phyloP scores from a whole-genome alignment of 2,888 invertebrate genomes.

The Schizotus pectinicornis region DNA sequence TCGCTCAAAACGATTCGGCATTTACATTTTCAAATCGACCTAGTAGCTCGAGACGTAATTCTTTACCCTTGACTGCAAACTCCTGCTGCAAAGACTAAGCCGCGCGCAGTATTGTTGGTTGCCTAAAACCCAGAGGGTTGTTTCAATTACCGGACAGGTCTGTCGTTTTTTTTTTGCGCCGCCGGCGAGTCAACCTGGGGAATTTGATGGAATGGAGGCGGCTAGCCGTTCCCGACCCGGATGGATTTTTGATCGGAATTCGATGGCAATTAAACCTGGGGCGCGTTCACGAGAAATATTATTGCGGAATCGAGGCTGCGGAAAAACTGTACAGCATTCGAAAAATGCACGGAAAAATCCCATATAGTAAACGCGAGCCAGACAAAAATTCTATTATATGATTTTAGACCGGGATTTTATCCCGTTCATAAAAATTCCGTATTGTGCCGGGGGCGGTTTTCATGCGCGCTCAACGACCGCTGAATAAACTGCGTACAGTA shows the following conservation, averaged over 20 bases:
- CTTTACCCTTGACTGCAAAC: too few species aligned
- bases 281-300: constrained; percentile 5
- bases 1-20: too few species aligned
- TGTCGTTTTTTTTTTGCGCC: too few species aligned
- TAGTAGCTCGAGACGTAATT: background rate
- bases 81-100: too few species aligned
- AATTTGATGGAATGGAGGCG: too few species aligned
- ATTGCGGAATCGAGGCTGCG: constrained; percentile 1
- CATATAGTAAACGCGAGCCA: constrained; percentile 36
- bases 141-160: too few species aligned
- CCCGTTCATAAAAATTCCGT: constrained; percentile 48
- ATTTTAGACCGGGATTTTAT: constrained; percentile 45
- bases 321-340: constrained; percentile 31
- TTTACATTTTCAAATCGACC: background rate
- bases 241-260: constrained; percentile 5
- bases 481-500: constrained; percentile 45
- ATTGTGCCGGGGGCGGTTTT: constrained; percentile 43
- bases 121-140: too few species aligned
- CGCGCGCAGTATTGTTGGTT: too few species aligned
- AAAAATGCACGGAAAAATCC: constrained; percentile 38
- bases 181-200: too few species aligned
- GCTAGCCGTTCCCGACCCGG: too few species aligned
- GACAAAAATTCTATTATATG: constrained; percentile 46
- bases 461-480: constrained; percentile 41
- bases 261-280: constrained; percentile 16